Conservation (phyloP, 2,797 vertebrate species). For the Rhyacichthys aspro region DNA sequence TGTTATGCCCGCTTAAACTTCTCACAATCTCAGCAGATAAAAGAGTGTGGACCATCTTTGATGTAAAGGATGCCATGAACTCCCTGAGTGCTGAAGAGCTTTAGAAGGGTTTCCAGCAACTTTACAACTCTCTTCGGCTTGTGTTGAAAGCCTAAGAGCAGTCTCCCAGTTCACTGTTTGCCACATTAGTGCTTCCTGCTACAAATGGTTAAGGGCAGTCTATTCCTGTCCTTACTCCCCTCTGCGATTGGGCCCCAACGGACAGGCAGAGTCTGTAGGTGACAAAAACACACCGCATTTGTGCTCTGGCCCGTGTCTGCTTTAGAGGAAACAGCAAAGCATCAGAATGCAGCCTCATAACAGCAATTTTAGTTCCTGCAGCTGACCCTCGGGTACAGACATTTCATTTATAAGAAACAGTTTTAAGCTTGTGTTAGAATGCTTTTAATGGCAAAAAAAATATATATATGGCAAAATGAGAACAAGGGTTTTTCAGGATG, state of each 20-base stretch:
- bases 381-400: constrained; percentile 11
- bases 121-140: constrained; percentile 51
- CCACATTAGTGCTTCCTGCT: constrained; percentile 50
- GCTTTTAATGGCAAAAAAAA: constrained; percentile 23
- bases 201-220: constrained; percentile 62
- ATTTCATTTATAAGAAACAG: constrained; percentile 20
- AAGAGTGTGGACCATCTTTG: constrained; percentile 38
- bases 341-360: constrained; percentile 6
- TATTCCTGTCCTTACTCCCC: constrained; percentile 62
- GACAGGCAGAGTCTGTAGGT: constrained; percentile 46
- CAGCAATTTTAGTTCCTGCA: constrained; percentile 9
- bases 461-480: constrained; percentile 34
- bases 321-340: constrained; percentile 21
- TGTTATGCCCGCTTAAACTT: constrained; percentile 24
- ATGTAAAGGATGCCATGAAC: constrained; percentile 39
- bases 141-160: constrained; percentile 52
- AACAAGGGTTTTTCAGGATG: constrained; percentile 20
- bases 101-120: constrained; percentile 39
- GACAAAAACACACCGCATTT: constrained; percentile 52
- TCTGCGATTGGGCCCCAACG: constrained; percentile 33
- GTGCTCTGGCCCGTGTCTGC: constrained; percentile 23
- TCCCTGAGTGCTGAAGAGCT: constrained; percentile 26
- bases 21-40: constrained; percentile 41
- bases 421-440: constrained; percentile 25
- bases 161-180: constrained; percentile 49